Evolutionary conservation across 2,113 vertebrate species (phyloP).

Genomic region (Butastur rufipennis): DNA sequence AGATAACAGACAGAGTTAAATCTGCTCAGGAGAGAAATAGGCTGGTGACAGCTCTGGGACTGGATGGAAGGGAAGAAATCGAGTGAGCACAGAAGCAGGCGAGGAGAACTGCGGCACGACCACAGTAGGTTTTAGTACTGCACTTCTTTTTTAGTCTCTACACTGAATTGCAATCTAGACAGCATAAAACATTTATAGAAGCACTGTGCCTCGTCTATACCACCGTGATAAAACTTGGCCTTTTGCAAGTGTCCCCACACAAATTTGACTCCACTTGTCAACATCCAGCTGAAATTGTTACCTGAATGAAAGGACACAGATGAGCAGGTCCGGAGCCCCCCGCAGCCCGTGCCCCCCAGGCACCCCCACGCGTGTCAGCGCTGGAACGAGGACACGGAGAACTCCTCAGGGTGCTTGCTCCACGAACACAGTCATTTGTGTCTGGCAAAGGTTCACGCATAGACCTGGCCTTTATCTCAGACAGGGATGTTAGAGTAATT

Average conservation of each 20-base stretch:
- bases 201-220: background rate
- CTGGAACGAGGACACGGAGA: accelerated
- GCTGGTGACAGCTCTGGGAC: background rate
- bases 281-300: background rate
- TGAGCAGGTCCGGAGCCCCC: accelerated
- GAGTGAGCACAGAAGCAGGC: background rate
- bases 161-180: background rate
- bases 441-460: background rate
- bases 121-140: background rate
- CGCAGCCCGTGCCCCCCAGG: background rate
- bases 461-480: background rate
- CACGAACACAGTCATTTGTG: accelerated
- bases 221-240: accelerated
- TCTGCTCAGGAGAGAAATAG: background rate
- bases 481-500: too few species aligned
- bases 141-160: background rate
- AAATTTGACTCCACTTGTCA: background rate
- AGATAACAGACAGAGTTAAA: background rate
- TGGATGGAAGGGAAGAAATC: background rate
- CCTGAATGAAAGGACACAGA: background rate
- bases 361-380: accelerated
- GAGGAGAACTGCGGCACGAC: background rate
- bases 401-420: accelerated
- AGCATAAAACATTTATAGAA: background rate
- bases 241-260: background rate